Conservation (phyloP, 2,113 vertebrate species). For the Centropristis striata region DNA sequence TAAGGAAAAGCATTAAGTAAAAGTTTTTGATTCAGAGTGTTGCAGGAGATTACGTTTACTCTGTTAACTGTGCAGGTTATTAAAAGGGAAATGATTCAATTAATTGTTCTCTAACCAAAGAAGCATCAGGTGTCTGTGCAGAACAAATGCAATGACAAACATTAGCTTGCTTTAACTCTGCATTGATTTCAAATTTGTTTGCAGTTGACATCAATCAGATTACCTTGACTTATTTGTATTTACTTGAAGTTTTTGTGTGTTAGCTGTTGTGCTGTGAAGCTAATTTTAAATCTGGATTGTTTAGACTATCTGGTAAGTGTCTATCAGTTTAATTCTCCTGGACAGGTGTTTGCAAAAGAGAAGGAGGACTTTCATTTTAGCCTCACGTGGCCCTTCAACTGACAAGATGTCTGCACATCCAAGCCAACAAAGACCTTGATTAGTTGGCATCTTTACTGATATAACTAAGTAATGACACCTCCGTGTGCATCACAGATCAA, state of each 20-base stretch:
- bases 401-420: background rate
- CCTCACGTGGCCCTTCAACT: background rate
- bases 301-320: background rate
- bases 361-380: background rate
- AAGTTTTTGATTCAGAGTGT: slow-evolving; percentile 16
- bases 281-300: background rate
- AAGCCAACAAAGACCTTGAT: background rate
- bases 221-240: slow-evolving; percentile 11
- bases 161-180: background rate
- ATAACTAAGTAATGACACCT: background rate
- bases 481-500: background rate
- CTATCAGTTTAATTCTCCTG: background rate
- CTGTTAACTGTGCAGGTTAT: slow-evolving; percentile 20
- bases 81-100: slow-evolving; percentile 14
- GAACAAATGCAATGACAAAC: slow-evolving; percentile 13
- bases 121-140: slow-evolving; percentile 10
- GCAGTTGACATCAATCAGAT: slow-evolving; percentile 5
- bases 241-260: background rate
- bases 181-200: slow-evolving; percentile 40
- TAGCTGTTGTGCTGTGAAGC: background rate
- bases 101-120: background rate
- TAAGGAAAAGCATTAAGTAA: background rate
- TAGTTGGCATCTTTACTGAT: background rate
- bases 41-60: slow-evolving; percentile 14
- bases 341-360: background rate